These are phyloP conservation scores for Allobates femoralis DNA, from an alignment of 2,797 vertebrate species.

Conservation along the genomic window DNA sequence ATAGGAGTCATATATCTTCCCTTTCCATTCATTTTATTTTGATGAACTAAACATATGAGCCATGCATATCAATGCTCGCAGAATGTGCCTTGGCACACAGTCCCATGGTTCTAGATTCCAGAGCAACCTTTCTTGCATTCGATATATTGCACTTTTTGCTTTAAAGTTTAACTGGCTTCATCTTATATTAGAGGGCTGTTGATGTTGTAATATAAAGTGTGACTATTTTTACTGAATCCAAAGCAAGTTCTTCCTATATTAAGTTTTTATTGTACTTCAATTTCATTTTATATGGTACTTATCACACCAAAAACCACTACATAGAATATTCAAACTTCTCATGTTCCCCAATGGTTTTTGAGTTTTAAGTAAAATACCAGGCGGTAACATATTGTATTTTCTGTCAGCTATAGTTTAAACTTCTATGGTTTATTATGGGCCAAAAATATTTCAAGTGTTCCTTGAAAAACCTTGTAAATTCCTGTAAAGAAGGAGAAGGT, in stretches of 20 bases:
- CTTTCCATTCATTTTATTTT: conserved; percentile 1
- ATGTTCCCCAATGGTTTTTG: background rate
- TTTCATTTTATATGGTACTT: conserved; percentile 9
- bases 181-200: background rate
- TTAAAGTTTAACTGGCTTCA: conserved; percentile 7
- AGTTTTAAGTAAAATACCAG: conserved; percentile 10
- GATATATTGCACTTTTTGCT: conserved; percentile 19
- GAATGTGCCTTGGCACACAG: conserved; percentile 23
- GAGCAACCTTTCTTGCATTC: background rate
- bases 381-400: background rate
- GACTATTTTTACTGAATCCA: conserved; percentile 31
- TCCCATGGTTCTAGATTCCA: conserved; percentile 6
- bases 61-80: background rate
- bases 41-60: conserved; percentile 46
- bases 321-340: background rate
- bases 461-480: background rate
- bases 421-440: background rate
- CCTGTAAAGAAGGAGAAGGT: background rate
- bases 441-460: background rate
- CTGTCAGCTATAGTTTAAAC: background rate
- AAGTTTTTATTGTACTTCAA: conserved; percentile 13
- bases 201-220: conserved; percentile 42
- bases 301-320: background rate
- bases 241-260: conserved; percentile 14
- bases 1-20: background rate